Conservation (phyloP, 1,140 invertebrate genomes). For the Chymomyza costata region DNA sequence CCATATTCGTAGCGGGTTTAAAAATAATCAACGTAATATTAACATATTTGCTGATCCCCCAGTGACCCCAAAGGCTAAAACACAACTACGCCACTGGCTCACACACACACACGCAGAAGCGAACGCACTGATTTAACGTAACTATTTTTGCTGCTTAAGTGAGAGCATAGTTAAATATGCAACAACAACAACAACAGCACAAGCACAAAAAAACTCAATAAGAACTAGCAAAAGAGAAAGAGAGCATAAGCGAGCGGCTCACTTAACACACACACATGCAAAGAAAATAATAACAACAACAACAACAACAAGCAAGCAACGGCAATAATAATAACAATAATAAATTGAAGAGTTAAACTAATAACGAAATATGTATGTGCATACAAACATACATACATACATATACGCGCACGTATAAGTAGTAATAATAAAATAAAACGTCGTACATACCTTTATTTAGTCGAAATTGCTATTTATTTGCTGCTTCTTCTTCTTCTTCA, state of each 20-base stretch:
- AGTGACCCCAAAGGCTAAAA: too few species aligned
- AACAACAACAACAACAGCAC: conserved; percentile 38
- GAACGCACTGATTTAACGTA: conserved; percentile 66
- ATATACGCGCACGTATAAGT: conserved; percentile 11
- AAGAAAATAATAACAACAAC: conserved; percentile 57
- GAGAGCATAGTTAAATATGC: conserved; percentile 60
- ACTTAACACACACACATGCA: too few species aligned
- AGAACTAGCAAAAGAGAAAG: conserved; percentile 5
- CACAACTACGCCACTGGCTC: too few species aligned
- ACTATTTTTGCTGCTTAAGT: conserved; percentile 56
- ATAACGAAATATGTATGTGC: conserved; percentile 51
- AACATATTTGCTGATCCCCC: too few species aligned
- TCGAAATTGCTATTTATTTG: conserved; percentile 65
- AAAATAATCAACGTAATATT: too few species aligned
- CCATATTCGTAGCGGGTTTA: too few species aligned
- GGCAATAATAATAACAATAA: conserved; percentile 62
- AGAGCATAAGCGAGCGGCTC: conserved; percentile 1
- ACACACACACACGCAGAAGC: too few species aligned
- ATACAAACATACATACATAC: background rate
- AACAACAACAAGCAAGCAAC: too few species aligned
- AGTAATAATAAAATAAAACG: conserved; percentile 49
- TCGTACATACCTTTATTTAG: conserved; percentile 68
- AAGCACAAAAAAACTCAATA: conserved; percentile 10
- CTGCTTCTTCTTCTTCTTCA: conserved; percentile 41
- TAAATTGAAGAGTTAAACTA: conserved; percentile 73